Base-by-base conservation (phyloP, 2,888 invertebrate species). In the Orthosia gracilis region DNA sequence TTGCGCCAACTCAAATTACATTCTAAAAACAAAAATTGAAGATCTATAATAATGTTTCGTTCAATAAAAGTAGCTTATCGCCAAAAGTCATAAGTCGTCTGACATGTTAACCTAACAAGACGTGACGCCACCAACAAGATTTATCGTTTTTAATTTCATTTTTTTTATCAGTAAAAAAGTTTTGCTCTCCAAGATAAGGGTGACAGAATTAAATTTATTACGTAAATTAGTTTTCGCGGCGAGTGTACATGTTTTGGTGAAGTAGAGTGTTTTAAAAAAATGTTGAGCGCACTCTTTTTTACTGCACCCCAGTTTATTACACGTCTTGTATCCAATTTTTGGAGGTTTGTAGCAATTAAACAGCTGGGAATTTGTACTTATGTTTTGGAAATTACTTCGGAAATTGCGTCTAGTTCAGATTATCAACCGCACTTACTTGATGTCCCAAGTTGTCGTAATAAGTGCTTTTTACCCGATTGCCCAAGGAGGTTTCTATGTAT, bases 101-200 rank as follows among this genome's bases (percentile, higher is more conserved):
- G 82, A 82, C 71, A 76, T 82, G 62, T 76, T 49, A 72, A 83
- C 78, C 75, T 69, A 77, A 80, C 83, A 77, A 84, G 84, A 82
- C 74, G 73, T 80, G 78, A 83, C 78, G 73, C 75, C 73, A 78
- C 74, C 66, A 77, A 77, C 52, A 76, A 85, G 87, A 88, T 88
- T 87, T 87, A 88, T 87, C 78, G 75, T 80, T 78, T 81, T 85
- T 88, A 87, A 87, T 88, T 87, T 84, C 69, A 73, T 66, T 82
- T 78, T 78, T 82, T 76, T 83, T 80, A 73, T 84, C 83, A 85
- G 67, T 69, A 21, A 61, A 79, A 78, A 85, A 77, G 50, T 85
- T 85, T 82, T 63, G 65, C 69, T 73, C 70, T 31, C 40, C 62
- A 76, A 78, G 85, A 79, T 85, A 76, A 82, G 73, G 79, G 73